Conservation (phyloP, 2,797 vertebrate genomes). For the Nothura maculosa region DNA sequence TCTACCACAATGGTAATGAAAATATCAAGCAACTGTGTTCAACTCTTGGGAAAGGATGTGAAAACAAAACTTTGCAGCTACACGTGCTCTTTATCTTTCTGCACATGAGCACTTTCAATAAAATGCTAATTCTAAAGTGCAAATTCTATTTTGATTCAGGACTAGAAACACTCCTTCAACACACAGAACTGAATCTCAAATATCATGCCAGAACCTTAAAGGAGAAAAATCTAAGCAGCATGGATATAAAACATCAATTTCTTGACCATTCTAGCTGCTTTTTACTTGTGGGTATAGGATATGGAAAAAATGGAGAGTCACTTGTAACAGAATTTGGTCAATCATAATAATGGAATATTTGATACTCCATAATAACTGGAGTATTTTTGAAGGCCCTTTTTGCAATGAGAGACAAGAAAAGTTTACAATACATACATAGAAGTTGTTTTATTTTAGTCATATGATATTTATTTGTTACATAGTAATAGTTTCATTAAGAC, state of each 20-base stretch:
- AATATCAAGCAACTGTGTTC: not conserved
- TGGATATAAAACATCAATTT: not conserved
- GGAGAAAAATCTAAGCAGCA: not conserved
- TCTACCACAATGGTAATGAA: not conserved
- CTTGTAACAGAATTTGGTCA: not conserved
- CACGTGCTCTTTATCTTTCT: not conserved
- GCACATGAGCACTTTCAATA: not conserved
- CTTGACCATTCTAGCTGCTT: not conserved
- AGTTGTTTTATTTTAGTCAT: not conserved
- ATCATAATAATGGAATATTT: not conserved
- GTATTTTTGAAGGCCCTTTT: not conserved
- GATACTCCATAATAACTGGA: not conserved
- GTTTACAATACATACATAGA: not conserved
- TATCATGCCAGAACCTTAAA: not conserved
- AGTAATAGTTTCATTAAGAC: not conserved
- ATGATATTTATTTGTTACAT: slow-evolving; percentile 35
- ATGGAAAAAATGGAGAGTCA: not conserved
- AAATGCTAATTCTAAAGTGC: not conserved
- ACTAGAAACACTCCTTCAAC: not conserved
- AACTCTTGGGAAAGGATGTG: not conserved
- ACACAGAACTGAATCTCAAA: not conserved
- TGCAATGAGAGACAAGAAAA: not conserved
- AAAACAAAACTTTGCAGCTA: not conserved
- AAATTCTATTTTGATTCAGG: not conserved
- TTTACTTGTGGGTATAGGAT: not conserved